Base-by-base conservation (phyloP, 53 echinoderm and acorn worm species). In the Crossaster papposus region DNA sequence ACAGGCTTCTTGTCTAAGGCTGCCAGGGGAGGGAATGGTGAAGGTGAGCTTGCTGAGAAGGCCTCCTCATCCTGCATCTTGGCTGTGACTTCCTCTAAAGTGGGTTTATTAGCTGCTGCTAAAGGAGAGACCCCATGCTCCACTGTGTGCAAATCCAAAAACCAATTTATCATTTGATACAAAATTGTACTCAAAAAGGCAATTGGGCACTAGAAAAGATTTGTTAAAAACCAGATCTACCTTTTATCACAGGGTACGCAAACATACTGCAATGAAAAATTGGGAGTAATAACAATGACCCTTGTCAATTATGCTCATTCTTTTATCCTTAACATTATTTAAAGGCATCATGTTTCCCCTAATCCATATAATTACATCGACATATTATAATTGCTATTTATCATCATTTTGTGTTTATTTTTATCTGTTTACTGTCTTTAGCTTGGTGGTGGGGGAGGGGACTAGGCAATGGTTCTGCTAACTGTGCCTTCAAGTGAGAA, bases 31-130 rank as follows among this genome's bases (percentile, higher is more conserved):
- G 79, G 80, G 24, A 64, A 23, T 23, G 91, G 85, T 30, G 85
- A 79, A 4, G 36, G 87, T 53, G 85, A 34, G 36, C 32, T 74
- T 32, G 23, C 51, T 20, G 70, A 88, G 31, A 90, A 50, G n/a
- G 23, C 79, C 20, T 81, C 89, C 17, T 38, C 68, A 81, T 92
- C 92, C 23, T 65, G 83, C 52, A 64, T 80, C 68, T 89, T 92
- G 0, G 68, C 64, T 20, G 28, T 36, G 14, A 91, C 29, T 51
- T 96, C 96, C 23, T 92, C 94, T 26, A 96, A 84, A 26, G 72
- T 79, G 35, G 89, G 81, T 65, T 72, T 90, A 51, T 51, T 83
- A 77, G 29, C 65, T n/a, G 80, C 65, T n/a, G 77, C 70, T 17
- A 89, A 79, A 20, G 82, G 89, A 14, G 92, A 89, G 44, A 79